phyloP scores from a whole-genome alignment of 2,888 invertebrate genomes.

The Sminthurides aquaticus region DNA sequence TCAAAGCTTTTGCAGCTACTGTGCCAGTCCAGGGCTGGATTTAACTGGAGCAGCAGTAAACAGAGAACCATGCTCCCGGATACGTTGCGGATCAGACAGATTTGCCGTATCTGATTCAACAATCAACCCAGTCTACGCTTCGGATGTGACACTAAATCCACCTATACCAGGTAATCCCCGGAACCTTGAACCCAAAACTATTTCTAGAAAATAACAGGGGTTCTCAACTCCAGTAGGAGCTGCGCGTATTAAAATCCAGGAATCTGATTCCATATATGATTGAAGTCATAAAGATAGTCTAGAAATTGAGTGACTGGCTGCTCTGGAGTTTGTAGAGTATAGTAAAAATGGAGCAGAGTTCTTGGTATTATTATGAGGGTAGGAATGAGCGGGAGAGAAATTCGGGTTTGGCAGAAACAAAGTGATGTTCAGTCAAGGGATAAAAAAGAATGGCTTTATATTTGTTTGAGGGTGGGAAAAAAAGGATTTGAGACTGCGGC shows the following conservation, averaged over 20 bases:
- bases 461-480: not conserved
- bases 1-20: conserved; percentile 5
- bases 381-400: too few species aligned
- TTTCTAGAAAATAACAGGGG: not conserved
- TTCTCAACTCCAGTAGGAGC: too few species aligned
- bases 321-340: not conserved
- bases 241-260: too few species aligned
- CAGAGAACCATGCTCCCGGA: not conserved
- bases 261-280: too few species aligned
- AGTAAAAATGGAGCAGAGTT: not conserved
- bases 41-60: not conserved
- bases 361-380: not conserved
- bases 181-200: not conserved
- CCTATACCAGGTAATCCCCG: not conserved
- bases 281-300: not conserved
- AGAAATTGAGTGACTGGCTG: not conserved
- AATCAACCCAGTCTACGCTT: not conserved
- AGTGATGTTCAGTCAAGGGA: not conserved
- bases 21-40: not conserved
- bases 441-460: not conserved
- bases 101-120: not conserved
- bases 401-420: too few species aligned
- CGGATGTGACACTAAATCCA: not conserved
- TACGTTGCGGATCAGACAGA: not conserved
- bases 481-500: not conserved